phyloP scores from a whole-genome alignment of 2,113 vertebrate genomes.

The Strix uralensis region DNA sequence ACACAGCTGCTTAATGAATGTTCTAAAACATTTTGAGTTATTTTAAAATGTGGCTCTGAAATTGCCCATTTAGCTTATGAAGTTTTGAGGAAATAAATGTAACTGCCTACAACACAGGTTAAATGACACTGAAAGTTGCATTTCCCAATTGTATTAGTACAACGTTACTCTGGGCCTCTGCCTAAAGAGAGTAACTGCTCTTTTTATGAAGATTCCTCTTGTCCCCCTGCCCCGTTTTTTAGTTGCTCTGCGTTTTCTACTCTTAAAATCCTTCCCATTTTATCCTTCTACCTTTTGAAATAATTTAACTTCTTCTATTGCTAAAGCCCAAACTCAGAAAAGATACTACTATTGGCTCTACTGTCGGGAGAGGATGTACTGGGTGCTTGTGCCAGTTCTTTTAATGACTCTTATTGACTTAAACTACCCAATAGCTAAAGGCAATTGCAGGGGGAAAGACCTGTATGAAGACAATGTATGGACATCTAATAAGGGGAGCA shows the following conservation, averaged over 20 bases:
- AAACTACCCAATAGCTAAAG: not conserved
- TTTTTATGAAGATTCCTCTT: not conserved
- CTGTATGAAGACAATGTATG: accelerated
- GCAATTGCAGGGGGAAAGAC: not conserved
- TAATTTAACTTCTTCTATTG: not conserved
- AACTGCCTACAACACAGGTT: not conserved
- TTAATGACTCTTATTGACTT: not conserved
- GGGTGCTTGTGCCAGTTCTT: not conserved
- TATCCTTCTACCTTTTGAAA: not conserved
- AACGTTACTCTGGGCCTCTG: not conserved
- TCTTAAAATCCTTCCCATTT: not conserved
- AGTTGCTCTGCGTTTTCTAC: not conserved
- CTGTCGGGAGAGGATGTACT: accelerated
- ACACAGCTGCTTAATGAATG: slow-evolving; percentile 17
- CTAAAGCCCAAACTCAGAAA: not conserved
- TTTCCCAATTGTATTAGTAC: not conserved
- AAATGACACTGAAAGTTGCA: not conserved
- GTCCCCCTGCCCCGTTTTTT: not conserved
- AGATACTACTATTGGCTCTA: accelerated
- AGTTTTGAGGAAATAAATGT: not conserved
- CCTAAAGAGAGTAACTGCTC: not conserved
- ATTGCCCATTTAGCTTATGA: not conserved
- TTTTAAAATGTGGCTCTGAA: not conserved
- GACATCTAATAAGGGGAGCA: not conserved
- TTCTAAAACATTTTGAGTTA: not conserved